Evolutionary conservation across 2,113 vertebrate species (phyloP), one percentile per base, ranked within the genome.

Genomic region (Grallaria varia): DNA sequence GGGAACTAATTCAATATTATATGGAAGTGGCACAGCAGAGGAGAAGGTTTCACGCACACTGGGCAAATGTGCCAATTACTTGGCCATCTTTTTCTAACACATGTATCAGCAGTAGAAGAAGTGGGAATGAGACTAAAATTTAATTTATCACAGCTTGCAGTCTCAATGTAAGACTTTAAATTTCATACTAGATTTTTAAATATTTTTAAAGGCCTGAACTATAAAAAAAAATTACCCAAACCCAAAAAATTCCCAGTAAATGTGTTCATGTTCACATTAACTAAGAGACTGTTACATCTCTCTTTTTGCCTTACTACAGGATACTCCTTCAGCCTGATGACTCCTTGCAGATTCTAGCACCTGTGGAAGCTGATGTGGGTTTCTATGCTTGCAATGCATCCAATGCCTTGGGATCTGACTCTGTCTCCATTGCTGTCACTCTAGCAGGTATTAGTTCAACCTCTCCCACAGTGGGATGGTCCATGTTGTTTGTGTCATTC

Each of bases 351-450:
- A 99, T 99, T 96, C 96, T 98, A 94, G 97, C 97, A 27, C 99
- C 99, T 1, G 97, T 98, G 89, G 98, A 98, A 98, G 97, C 93
- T 33, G 99, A 99, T 83, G 99, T 98, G 92, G 99, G 99, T 91
- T 98, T 99, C 93, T 99, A 99, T 95, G 98, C 98, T 69, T 99
- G 99, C 95, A 99, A 98, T 42, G 99, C 99, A 40, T 98, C 98
- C 45, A 99, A 98, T 95, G 95, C 90, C 53, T 95, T 98, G 44
- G 99, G 99, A 78, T 98, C 98, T 47, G 97, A 98, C 44, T 98
- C 98, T 37, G 98, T 99, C 81, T 99, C 99, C 45, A 99, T 99
- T 87, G 98, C 98, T 25, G 97, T 99, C 93, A 98, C 98, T 22
- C 96, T 99, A 89, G 97, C 98, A 99, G 99, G 99, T 99, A 98